These are phyloP conservation scores for Aulostomus chinensis DNA, from an alignment of 2,797 vertebrate genomes.

Conservation along the genomic window DNA sequence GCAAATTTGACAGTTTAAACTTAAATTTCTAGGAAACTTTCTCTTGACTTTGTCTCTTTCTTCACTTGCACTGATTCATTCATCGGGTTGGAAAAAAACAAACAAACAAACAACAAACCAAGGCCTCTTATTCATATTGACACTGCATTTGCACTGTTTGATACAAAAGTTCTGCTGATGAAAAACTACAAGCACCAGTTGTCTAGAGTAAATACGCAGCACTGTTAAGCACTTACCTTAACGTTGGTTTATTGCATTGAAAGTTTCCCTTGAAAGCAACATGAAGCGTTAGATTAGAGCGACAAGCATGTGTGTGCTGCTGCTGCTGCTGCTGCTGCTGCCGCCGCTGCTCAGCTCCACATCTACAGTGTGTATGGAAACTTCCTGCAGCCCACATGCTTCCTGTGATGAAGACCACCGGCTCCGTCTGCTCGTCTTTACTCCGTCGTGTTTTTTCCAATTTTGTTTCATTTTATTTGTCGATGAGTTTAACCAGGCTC, in stretches of 20 bases:
- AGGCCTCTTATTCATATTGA: constrained; percentile 49
- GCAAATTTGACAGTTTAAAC: too few species aligned
- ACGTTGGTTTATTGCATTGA: constrained; percentile 64
- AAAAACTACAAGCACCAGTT: constrained; percentile 64
- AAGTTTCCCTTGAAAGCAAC: constrained; percentile 55
- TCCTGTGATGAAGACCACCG: constrained; percentile 53
- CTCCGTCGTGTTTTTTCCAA: background rate
- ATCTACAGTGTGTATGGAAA: constrained; percentile 19
- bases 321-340: too few species aligned
- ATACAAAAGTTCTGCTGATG: constrained; percentile 47
- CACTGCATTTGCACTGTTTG: constrained; percentile 31
- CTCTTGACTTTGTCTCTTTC: background rate
- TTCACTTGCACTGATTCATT: background rate
- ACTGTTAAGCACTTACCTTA: constrained; percentile 67
- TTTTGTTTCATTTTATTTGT: constrained; percentile 71
- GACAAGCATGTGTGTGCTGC: constrained; percentile 47
- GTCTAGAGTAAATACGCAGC: constrained; percentile 35
- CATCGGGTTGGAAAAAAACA: background rate
- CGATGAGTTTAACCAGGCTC: constrained; percentile 90
- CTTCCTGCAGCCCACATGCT: constrained; percentile 31
- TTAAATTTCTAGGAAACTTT: too few species aligned
- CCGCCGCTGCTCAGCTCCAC: constrained; percentile 23
- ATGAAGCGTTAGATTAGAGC: constrained; percentile 48
- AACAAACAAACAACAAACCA: constrained; percentile 34
- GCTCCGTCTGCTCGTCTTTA: constrained; percentile 25